Base-by-base conservation (phyloP, 1,140 invertebrate genomes). In the Thalassaphorura encarpata region DNA sequence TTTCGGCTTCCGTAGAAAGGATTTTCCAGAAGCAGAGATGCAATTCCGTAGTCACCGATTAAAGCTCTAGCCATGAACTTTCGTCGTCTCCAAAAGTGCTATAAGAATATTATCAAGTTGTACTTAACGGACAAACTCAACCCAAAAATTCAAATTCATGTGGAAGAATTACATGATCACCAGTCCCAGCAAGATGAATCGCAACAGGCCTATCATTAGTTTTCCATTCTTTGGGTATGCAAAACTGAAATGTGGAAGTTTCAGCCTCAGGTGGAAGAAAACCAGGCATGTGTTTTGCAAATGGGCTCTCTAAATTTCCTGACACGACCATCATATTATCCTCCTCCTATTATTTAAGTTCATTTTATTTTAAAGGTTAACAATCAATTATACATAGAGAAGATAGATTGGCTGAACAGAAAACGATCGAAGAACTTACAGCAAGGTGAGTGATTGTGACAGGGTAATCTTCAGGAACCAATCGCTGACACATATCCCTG, bases 1-100 rank as follows among this genome's bases (percentile, higher is more conserved):
- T 96, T 97, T 61, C 95, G 77, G 0, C 81, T 68, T 27, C 93
- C 93, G 77, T 95, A 99, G 75, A 92, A 99, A 40, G 96, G 95
- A 77, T 98, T 99, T 78, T 98, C 94, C 54, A 99, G 71, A 59
- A 99, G 81, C 42, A 99, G 85, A 1, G 94, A 90, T 45, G 82
- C 91, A 64, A 99, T 93, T 15, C 89, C 89, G 43, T 80, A 78
- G 70, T 96, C 85, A 71, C 89, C 89, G 1, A 97, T 70, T 23
- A 97, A 69, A 13, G 94, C 93, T 70, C 87, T 88, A 21, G 89
- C 91, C 75, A 97, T 86, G 23, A 96, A 73, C 66, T 84, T 83
- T 70, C 92, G 74, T 68, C 95, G 74, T 67, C 90, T 76, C 87
- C 91, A 95, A 73, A 86, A 99, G 71, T 80, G 87, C 91, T 97